phyloP scores from a whole-genome alignment of 2,113 vertebrate genomes.

The Vireo altiloquus region DNA sequence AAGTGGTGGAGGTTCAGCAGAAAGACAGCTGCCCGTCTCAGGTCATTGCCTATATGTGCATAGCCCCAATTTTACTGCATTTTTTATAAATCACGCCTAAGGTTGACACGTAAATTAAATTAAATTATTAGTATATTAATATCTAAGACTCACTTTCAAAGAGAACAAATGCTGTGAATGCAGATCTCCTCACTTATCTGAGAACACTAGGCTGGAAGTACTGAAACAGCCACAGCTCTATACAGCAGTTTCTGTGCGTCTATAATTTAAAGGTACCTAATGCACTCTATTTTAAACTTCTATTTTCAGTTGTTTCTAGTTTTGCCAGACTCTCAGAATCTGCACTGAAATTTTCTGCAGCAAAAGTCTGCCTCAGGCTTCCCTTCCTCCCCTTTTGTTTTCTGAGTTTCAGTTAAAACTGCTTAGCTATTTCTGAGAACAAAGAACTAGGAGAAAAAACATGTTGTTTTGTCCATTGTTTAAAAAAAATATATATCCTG shows the following conservation, averaged over 20 bases:
- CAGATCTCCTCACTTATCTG: background rate
- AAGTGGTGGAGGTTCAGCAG: background rate
- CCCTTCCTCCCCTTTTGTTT: slow-evolving; percentile 43
- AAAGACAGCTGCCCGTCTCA: background rate
- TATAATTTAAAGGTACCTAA: slow-evolving; percentile 33
- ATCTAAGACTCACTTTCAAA: background rate
- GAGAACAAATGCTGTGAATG: background rate
- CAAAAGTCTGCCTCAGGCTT: slow-evolving; percentile 52
- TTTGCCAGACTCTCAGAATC: slow-evolving; percentile 13
- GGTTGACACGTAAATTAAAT: background rate
- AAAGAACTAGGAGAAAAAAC: slow-evolving; percentile 44
- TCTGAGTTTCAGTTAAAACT: slow-evolving; percentile 49
- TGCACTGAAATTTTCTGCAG: slow-evolving; percentile 42
- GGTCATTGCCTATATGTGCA: background rate
- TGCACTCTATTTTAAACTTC: background rate
- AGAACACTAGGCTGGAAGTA: background rate
- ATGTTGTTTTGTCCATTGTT: slow-evolving; percentile 36
- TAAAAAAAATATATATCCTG: background rate
- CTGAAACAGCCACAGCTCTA: background rate
- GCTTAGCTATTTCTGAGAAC: slow-evolving; percentile 48
- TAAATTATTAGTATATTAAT: too few species aligned
- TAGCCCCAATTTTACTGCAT: background rate
- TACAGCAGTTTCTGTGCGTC: background rate
- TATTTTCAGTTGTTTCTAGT: slow-evolving; percentile 27
- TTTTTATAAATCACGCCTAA: background rate